Percentiles rank a stretch among this genome's conserved stretches.
Conservation (phyloP, 2,888 invertebrate genomes). For the Aplocera efformata region DNA sequence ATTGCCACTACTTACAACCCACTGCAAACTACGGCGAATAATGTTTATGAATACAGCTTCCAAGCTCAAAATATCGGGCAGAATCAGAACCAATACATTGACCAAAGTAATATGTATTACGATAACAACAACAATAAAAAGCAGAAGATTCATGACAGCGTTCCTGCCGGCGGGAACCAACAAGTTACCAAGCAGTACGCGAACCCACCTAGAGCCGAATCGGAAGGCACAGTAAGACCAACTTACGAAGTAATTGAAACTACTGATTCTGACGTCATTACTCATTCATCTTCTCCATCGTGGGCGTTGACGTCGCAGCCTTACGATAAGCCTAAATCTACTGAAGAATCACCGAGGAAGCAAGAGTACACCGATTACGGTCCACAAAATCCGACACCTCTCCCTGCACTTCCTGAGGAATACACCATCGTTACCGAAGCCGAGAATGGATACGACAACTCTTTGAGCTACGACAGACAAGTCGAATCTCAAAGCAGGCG, state of each 20-base stretch:
- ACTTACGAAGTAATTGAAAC: conserved; percentile 73
- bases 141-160: conserved; percentile 55
- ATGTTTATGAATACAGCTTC: conserved; percentile 51
- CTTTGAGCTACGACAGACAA: conserved; percentile 62
- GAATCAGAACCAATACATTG: conserved; percentile 45
- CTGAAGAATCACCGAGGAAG: conserved; percentile 50
- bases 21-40: conserved; percentile 51
- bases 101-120: conserved; percentile 38
- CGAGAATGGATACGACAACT: conserved; percentile 65
- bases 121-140: conserved; percentile 53
- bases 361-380: conserved; percentile 44
- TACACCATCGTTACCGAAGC: conserved; percentile 68
- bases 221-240: conserved; percentile 44
- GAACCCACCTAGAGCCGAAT: conserved; percentile 44
- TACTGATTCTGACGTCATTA: conserved; percentile 53
- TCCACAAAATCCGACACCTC: conserved; percentile 50
- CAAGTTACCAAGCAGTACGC: conserved; percentile 55
- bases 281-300: conserved; percentile 54
- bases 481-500: conserved; percentile 71
- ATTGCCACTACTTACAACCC: conserved; percentile 67
- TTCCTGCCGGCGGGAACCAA: conserved; percentile 59
- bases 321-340: conserved; percentile 47
- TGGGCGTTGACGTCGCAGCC: conserved; percentile 60
- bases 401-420: conserved; percentile 60
- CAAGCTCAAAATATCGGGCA: conserved; percentile 58